Base-by-base conservation (phyloP, 2,888 invertebrate genomes). In the Spodoptera exigua region DNA sequence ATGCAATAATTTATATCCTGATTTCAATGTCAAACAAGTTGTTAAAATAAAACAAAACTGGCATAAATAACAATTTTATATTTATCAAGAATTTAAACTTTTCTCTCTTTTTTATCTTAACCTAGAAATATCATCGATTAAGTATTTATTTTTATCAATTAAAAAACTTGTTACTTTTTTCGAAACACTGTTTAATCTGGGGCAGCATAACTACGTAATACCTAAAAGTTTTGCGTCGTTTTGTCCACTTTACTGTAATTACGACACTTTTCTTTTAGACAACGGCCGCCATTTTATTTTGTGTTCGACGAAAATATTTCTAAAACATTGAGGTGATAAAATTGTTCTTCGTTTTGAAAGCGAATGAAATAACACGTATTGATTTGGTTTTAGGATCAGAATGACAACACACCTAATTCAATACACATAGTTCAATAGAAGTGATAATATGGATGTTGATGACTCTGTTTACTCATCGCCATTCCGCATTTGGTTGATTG, bases 21-120 rank as follows among this genome's bases (percentile, higher is more conserved):
- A 37, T 13, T 48, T 60, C 61, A 72, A 61, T 68, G 61, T 18
- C 56, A 7, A 10, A 37, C 17, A 12, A 35, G 1, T 14, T 21
- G 12, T 12, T 9, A 46, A 59, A 61, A 61, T 48, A 36, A n/a
- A n/a, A n/a, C 40, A 63, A 76, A 76, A 76, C 73, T 63, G 49
- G 58, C 63, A 75, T 37, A 49, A 39, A 64, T 40, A 12, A 16
- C n/a, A 52, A 52, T 32, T 51, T 46, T 52, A 35, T 17, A 41
- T 53, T 59, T 56, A 58, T 51, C 27, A 18, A 40, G 53, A 70
- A 59, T 40, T 44, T 3, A 27, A 27, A 51, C 47, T 47, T 60
- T 45, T 40, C 39, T 47, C 52, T 14, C 43, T 14, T n/a, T 17
- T 46, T 46, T 43, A 54, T 60, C 41, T 46, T 40, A 45, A 46